Evolutionary conservation across 1,140 invertebrate genomes (phyloP).

Genomic region (Cotesia vestalis): DNA sequence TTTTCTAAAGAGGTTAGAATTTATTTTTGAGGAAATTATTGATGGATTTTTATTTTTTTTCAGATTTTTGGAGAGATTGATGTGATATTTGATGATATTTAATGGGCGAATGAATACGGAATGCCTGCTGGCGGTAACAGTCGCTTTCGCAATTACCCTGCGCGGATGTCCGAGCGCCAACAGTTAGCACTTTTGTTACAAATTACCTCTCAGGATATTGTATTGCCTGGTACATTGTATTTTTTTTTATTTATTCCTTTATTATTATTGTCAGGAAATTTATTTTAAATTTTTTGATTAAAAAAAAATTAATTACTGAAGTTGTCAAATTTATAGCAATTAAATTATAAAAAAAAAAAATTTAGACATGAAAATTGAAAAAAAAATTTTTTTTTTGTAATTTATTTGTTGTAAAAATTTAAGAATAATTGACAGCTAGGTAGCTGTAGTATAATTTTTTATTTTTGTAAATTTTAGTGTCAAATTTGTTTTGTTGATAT

Average conservation of each 20-base stretch:
- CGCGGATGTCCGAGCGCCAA: slow-evolving; percentile 86
- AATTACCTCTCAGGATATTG: slow-evolving; percentile 75
- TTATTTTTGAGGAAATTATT: slow-evolving; percentile 24
- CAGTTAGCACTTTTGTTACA: slow-evolving; percentile 86
- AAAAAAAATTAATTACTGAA: too few species aligned
- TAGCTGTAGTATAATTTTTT: too few species aligned
- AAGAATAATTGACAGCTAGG: too few species aligned
- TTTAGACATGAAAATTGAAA: too few species aligned
- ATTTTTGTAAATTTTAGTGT: too few species aligned
- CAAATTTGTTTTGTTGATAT: too few species aligned
- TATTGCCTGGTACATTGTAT: slow-evolving; percentile 49
- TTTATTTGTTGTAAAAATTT: too few species aligned
- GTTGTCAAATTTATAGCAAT: too few species aligned
- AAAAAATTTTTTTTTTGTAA: too few species aligned
- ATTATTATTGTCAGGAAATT: neutral
- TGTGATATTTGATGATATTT: neutral
- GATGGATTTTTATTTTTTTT: slow-evolving; percentile 50
- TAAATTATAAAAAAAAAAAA: too few species aligned
- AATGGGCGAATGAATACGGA: slow-evolving; percentile 54
- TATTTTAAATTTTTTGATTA: too few species aligned
- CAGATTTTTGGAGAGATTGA: neutral
- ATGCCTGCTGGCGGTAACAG: slow-evolving; percentile 63
- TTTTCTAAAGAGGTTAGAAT: slow-evolving; percentile 15
- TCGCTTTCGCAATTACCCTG: slow-evolving; percentile 65
- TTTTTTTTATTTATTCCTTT: neutral